Base-by-base conservation (phyloP, 2,113 vertebrate genomes). In the Leptosomus discolor region DNA sequence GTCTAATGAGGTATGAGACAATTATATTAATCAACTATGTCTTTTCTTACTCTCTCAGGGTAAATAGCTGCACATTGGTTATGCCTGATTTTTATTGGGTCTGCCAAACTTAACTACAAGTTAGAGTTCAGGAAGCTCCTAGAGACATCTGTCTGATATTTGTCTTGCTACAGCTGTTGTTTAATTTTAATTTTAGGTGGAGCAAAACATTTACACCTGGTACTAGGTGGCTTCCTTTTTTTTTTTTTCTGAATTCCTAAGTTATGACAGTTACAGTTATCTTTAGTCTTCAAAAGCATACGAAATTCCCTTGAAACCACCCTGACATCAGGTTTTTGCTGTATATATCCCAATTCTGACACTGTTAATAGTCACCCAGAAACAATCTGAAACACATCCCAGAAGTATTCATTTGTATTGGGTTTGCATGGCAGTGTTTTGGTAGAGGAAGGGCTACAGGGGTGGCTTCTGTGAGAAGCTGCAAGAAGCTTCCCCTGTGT, bases 11-110 rank as follows among this genome's bases (percentile, higher is more conserved):
- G 81, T 92, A 86, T 91, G 71, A 94, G 76, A 89, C 58, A 94
- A 94, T 91, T 97, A 73, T 74, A 94, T 94, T 86, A 94, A 96
- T 92, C 86, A 92, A 11, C 58, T 65, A 57, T 77, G 46, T 86
- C 71, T 92, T 92, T 87, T 85, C 54, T 84, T 84, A 84, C 39
- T 69, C 74, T 90, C 67, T 86, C 50, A 29, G 54, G 74, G 41
- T 65, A 94, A 86, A 91, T 39, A 92, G 9, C 58, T 90, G 41
- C 26, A 67, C 70, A 41, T 63, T 63, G 58, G 61, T 76, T 86
- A 50, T 94, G 63, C 45, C 63, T 84, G 39, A 86, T 61, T 91
- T 95, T 95, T 94, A 57, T 45, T 77, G 18, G 21, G 16, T 65
- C 71, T 96, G 76, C 76, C 71, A 86, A 86, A 89, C 29, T 61